Percentiles rank a stretch among this genome's conserved stretches.
Conservation (phyloP, 1,140 invertebrate species). For the Cyrtorhinus lividipennis region DNA sequence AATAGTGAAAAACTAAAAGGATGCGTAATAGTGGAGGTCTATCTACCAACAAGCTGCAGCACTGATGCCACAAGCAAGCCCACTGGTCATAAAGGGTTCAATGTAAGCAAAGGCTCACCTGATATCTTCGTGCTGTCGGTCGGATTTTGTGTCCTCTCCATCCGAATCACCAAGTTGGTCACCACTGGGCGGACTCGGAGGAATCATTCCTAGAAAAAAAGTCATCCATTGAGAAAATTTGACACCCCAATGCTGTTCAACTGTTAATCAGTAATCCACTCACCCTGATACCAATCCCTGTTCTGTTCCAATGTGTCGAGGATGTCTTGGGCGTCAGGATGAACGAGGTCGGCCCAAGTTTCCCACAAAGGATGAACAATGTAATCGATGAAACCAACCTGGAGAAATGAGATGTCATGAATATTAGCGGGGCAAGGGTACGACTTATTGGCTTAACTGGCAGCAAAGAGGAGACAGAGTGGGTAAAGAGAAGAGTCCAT, state of each 20-base stretch:
- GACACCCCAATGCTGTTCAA: too few relatives aligned
- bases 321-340: conserved; percentile 96
- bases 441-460: too few relatives aligned
- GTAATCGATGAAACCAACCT: conserved; percentile 98
- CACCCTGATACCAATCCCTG: conserved; percentile 88
- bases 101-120: too few relatives aligned
- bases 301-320: conserved; percentile 96
- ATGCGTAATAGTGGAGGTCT: too few relatives aligned
- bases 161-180: conserved; percentile 21
- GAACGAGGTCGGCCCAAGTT: conserved; percentile 97
- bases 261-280: conserved; percentile 21
- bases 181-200: conserved; percentile 35
- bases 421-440: too few relatives aligned
- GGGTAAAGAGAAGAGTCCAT: too few relatives aligned
- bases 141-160: conserved; percentile 24
- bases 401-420: too few relatives aligned
- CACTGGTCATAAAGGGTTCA: too few relatives aligned
- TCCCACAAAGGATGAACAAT: conserved; percentile 99
- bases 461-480: too few relatives aligned
- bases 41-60: too few relatives aligned
- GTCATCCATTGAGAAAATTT: background rate
- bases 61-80: too few relatives aligned
- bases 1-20: too few relatives aligned
- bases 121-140: conserved; percentile 23
- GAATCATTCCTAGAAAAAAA: conserved; percentile 34